A percentile compares a stretch with the other conserved stretches of the same genome.
Evolutionary conservation across 30 jellyfish, hydroid and myxozoan species (phyloP).

Genomic region (Turritopsis dohrnii): DNA sequence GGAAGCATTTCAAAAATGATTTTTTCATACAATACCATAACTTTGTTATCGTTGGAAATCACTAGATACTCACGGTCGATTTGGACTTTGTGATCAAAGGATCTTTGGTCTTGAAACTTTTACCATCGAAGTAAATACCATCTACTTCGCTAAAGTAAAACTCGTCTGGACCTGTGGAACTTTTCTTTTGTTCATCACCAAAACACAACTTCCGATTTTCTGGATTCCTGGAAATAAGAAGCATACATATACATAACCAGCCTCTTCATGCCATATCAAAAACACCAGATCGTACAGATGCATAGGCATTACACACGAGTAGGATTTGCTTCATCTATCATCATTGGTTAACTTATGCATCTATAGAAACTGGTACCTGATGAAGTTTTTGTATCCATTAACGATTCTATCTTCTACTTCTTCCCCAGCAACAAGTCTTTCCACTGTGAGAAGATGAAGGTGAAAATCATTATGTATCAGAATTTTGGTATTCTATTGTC

Average conservation of each 20-base stretch:
- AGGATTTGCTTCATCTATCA: background rate
- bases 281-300: too few relatives aligned
- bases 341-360: background rate
- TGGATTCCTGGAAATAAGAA: background rate
- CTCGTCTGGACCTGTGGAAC: background rate
- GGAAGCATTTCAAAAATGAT: too few relatives aligned
- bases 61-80: background rate
- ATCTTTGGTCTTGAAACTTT: background rate
- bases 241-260: too few relatives aligned
- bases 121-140: background rate
- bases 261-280: too few relatives aligned
- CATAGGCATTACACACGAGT: too few relatives aligned
- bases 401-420: conserved; percentile 32
- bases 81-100: background rate
- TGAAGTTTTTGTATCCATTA: conserved; percentile 14
- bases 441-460: conserved; percentile 34
- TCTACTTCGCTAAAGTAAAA: background rate
- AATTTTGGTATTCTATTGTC: background rate
- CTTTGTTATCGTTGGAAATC: background rate
- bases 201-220: background rate
- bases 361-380: conserved; percentile 1
- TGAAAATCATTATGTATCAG: too few relatives aligned
- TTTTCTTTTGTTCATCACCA: background rate
- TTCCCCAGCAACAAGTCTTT: conserved; percentile 28
- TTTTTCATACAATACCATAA: too few relatives aligned